Evolutionary conservation across 2,113 vertebrate genomes (phyloP), one percentile per base, ranked within the genome.

Genomic region (Copsychus sechellarum): DNA sequence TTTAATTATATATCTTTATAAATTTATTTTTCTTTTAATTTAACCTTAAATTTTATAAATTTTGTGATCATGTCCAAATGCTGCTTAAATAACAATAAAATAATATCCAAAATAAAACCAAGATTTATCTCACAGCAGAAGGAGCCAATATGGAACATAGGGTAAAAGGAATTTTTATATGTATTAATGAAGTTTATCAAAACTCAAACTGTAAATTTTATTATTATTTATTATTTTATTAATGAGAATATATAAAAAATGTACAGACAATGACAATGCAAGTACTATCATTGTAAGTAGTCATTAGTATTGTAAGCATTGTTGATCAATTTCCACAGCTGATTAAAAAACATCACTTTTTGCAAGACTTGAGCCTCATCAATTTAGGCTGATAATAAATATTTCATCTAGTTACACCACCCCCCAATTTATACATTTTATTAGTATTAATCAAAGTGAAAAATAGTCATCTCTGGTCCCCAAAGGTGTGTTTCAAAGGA

Each of bases 331-430:
- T 95, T 36, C 40, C 69, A 67, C 38, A 86, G 66, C 58, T 96
- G 47, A 96, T 96, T 96, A 95, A 96, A 94, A 86, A 86, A 3
- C 60, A 87, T 33, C 66, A 89, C 12, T 2, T 82, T 85, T 78
- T 91, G 31, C n/a, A 43, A 95, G 64, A 29, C 43, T 90, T 36
- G 6, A 56, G 23, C 69, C 77, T 95, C 45, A 83, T 76, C 60
- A 93, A 25, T 78, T 88, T 91, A 95, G 47, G 66, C 26, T 69
- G 21, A 29, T 66, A 97, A 77, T 83, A 95, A 94, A 45, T 77
- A 40, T 36, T 47, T 93, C 18, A 6, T 57, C 76, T 94, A 93
- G 83, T 83, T 92, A 47, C 14, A 74, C 23, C 14, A 65, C 56
- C 40, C 31, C 24, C 50, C 54, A 40, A 29, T 92, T 42, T 70